These are phyloP conservation scores for Microdon myrmicae DNA, from an alignment of 2,888 invertebrate genomes.

Conservation along the genomic window DNA sequence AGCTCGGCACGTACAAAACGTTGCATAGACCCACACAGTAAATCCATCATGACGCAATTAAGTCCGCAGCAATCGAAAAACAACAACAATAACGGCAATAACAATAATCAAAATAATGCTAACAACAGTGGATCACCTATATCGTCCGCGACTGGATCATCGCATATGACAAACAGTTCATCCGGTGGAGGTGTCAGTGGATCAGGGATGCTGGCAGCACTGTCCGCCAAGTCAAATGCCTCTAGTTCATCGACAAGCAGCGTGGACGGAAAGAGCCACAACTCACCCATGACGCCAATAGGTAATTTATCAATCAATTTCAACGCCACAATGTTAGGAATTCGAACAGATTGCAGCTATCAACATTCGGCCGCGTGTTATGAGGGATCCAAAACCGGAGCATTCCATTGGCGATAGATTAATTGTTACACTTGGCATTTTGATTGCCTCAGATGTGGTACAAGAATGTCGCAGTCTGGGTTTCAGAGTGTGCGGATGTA, in stretches of 20 bases:
- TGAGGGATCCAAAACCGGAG: no score
- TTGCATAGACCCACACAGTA: slow-evolving; percentile 62
- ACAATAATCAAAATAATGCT: slow-evolving; percentile 55
- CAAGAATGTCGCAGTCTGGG: no score
- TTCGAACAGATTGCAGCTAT: not conserved
- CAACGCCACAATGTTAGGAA: not conserved
- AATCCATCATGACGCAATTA: slow-evolving; percentile 57
- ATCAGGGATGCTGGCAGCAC: slow-evolving; percentile 51
- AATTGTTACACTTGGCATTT: not conserved
- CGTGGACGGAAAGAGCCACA: slow-evolving; percentile 61
- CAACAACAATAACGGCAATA: slow-evolving; percentile 52
- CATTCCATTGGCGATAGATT: no score
- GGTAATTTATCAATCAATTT: slow-evolving; percentile 56
- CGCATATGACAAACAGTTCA: slow-evolving; percentile 55
- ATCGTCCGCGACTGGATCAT: slow-evolving; percentile 63
- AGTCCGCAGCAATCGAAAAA: slow-evolving; percentile 56
- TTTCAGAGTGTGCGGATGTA: no score
- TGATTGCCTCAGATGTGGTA: not conserved
- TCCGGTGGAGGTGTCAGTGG: no score
- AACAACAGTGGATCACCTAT: slow-evolving; percentile 63
- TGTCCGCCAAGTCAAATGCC: slow-evolving; percentile 64
- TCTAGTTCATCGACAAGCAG: slow-evolving; percentile 61
- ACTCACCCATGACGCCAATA: slow-evolving; percentile 65
- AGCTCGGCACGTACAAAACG: slow-evolving; percentile 56
- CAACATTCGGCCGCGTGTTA: not conserved